A percentile compares a stretch with the other conserved stretches of the same genome.
These are phyloP conservation scores for Pasiphila rectangulata DNA, from an alignment of 2,888 invertebrate genomes.

Conservation along the genomic window DNA sequence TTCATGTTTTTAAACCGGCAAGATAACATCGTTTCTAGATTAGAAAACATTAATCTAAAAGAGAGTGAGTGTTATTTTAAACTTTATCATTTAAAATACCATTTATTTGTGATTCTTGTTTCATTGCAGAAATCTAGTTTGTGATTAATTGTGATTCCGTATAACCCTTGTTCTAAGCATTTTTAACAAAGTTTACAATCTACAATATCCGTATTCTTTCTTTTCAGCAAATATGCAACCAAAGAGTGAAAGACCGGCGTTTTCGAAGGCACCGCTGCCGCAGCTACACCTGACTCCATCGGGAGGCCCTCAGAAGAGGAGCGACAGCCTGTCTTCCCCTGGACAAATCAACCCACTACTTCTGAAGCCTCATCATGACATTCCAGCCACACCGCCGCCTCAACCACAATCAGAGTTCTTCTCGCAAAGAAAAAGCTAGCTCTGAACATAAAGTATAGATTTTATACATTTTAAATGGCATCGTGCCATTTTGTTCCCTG, in stretches of 20 bases:
- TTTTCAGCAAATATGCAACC: conserved; percentile 68
- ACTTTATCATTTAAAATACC: background rate
- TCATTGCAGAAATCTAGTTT: background rate
- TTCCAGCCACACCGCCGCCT: conserved; percentile 71
- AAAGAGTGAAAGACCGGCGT: conserved; percentile 62
- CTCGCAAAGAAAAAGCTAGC: conserved; percentile 68
- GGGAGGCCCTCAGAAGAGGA: conserved; percentile 49
- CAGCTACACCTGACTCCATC: conserved; percentile 67
- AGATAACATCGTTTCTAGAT: conserved; percentile 56
- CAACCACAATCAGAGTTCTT: conserved; percentile 64
- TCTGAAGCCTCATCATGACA: conserved; percentile 68
- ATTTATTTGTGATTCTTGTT: background rate
- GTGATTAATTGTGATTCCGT: background rate
- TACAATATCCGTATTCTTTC: too few species aligned
- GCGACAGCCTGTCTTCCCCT: conserved; percentile 47
- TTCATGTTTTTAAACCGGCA: conserved; percentile 71
- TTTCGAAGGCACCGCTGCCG: conserved; percentile 58
- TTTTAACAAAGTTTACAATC: too few species aligned
- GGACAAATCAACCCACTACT: conserved; percentile 56
- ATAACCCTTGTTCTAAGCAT: too few species aligned
- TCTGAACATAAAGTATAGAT: conserved; percentile 39
- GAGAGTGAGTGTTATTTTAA: conserved; percentile 53
- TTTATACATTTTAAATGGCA: conserved; percentile 63
- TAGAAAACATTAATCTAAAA: conserved; percentile 61
- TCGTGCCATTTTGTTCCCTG: conserved; percentile 64